Evolutionary conservation across 1,140 invertebrate genomes (phyloP).

Genomic region (Caligus rogercresseyi): DNA sequence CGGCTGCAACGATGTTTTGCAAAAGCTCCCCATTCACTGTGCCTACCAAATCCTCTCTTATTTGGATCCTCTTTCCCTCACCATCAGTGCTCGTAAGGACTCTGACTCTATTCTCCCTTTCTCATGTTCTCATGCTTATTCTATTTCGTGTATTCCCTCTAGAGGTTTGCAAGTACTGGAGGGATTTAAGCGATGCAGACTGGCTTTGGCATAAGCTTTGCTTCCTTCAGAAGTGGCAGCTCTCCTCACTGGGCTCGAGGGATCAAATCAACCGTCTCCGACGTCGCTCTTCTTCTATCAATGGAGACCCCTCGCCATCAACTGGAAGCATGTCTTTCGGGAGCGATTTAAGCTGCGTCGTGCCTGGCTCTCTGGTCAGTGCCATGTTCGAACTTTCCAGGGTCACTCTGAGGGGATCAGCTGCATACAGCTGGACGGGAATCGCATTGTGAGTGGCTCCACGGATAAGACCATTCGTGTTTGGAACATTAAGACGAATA

Average conservation of each 20-base stretch:
- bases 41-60: constrained; percentile 33
- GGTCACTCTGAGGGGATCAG: constrained; percentile 36
- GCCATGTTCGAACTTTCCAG: constrained; percentile 34
- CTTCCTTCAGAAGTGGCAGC: constrained; percentile 7
- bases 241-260: neutral
- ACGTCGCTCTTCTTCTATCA: neutral
- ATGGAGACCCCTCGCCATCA: neutral
- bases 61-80: constrained; percentile 31
- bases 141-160: constrained; percentile 22
- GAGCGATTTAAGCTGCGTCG: constrained; percentile 27
- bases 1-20: constrained; percentile 34
- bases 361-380: constrained; percentile 28
- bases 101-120: constrained; percentile 23
- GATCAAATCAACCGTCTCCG: neutral
- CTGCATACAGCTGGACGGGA: constrained; percentile 36
- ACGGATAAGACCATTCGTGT: constrained; percentile 35
- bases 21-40: constrained; percentile 31
- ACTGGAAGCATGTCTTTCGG: constrained; percentile 26
- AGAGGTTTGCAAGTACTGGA: constrained; percentile 25
- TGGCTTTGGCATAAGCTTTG: constrained; percentile 17
- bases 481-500: constrained; percentile 35
- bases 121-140: constrained; percentile 24
- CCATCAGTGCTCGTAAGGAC: constrained; percentile 23
- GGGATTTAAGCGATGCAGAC: neutral
- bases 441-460: constrained; percentile 37